phyloP scores from a whole-genome alignment of 2,797 vertebrate species.

The Otolemur crassicaudatus region DNA sequence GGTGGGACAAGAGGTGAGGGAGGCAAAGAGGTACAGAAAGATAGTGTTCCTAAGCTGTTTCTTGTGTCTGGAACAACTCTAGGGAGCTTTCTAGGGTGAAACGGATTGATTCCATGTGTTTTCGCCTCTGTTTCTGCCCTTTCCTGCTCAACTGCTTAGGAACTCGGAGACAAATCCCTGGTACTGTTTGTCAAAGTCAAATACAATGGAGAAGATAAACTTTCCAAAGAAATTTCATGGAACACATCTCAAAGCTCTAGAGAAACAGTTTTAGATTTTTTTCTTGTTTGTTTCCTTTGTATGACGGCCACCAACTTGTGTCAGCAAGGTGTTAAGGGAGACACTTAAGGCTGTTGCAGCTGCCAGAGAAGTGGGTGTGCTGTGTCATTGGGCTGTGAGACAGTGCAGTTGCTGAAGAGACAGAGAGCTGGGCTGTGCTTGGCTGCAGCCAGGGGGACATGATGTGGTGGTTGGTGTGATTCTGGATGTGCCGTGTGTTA shows the following conservation, averaged over 20 bases:
- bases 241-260: constrained; percentile 25
- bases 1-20: not conserved
- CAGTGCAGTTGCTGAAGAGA: not conserved
- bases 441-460: not conserved
- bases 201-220: constrained; percentile 38
- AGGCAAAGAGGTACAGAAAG: not conserved
- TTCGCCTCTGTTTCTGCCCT: not conserved
- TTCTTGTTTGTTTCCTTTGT: constrained; percentile 21
- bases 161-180: constrained; percentile 14
- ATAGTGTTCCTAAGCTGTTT: constrained; percentile 33
- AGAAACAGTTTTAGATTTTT: constrained; percentile 2
- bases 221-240: constrained; percentile 36
- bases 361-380: not conserved
- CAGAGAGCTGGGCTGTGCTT: not conserved
- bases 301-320: not conserved
- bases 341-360: not conserved
- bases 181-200: constrained; percentile 41
- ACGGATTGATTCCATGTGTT: not conserved
- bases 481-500: not conserved
- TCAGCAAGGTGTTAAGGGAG: not conserved
- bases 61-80: not conserved
- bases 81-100: constrained; percentile 27
- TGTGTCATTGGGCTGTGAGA: not conserved
- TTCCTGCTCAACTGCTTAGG: not conserved
- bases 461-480: not conserved